Percentiles rank a stretch among this genome's conserved stretches.
Evolutionary conservation across 2,113 vertebrate genomes (phyloP).

Genomic region (Cynopterus brachyotis): DNA sequence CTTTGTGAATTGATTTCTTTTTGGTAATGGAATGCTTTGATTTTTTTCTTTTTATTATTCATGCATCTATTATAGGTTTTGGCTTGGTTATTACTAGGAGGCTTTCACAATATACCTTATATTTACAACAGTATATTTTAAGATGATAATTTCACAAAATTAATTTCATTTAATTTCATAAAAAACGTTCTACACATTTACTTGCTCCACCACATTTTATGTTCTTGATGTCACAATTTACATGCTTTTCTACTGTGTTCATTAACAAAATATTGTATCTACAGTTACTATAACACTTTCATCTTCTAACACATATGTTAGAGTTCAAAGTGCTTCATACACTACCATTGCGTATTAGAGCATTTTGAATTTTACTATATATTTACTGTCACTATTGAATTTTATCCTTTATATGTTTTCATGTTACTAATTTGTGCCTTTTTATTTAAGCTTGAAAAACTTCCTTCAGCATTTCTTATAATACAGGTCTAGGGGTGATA

Average conservation of each 20-base stretch:
- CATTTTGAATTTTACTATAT: neutral
- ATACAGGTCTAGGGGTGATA: neutral
- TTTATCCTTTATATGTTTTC: neutral
- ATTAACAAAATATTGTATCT: neutral
- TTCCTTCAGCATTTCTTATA: neutral
- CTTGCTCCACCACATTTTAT: neutral
- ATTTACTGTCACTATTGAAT: neutral
- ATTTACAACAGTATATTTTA: neutral
- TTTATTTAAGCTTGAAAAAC: neutral
- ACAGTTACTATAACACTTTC: neutral
- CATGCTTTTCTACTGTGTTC: neutral
- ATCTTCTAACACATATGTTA: neutral
- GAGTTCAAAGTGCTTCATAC: neutral
- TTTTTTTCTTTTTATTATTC: neutral
- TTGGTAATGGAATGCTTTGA: neutral
- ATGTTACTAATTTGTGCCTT: neutral
- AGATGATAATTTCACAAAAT: no score
- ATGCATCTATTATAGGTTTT: neutral
- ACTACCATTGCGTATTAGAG: neutral
- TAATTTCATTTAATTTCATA: no score
- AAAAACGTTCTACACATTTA: neutral
- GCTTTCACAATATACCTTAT: neutral
- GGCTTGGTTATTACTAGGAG: neutral
- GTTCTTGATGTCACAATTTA: neutral
- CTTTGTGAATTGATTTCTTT: neutral